phyloP scores from a whole-genome alignment of 35 echinoderm and acorn worm species.

The Holothuria glaberrima region DNA sequence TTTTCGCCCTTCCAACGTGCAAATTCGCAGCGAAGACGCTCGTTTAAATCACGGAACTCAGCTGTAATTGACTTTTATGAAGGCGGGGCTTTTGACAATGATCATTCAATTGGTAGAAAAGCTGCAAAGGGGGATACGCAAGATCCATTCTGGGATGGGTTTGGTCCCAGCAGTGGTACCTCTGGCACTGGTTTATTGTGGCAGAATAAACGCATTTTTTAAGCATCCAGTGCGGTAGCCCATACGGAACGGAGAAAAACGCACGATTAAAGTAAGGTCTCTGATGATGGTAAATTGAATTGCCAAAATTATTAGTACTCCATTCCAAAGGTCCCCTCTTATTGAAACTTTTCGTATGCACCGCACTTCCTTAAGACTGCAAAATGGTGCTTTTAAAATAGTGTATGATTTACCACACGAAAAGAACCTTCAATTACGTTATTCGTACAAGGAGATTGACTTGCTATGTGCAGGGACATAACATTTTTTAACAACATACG shows the following conservation, averaged over 20 bases:
- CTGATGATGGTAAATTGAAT: background rate
- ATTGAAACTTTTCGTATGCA: too few relatives aligned
- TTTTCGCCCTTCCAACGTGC: constrained; percentile 18
- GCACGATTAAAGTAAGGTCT: background rate
- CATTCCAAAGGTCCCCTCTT: too few relatives aligned
- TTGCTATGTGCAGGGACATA: too few relatives aligned
- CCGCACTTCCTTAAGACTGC: too few relatives aligned
- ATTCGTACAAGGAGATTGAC: too few relatives aligned
- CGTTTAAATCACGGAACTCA: constrained; percentile 26
- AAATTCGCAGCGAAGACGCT: constrained; percentile 4
- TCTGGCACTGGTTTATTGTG: constrained; percentile 6
- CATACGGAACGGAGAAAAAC: background rate
- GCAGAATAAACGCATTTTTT: constrained; percentile 50
- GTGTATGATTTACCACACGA: too few relatives aligned
- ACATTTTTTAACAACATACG: too few relatives aligned
- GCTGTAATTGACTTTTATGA: constrained; percentile 53
- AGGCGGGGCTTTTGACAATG: constrained; percentile 16
- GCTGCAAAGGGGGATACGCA: background rate
- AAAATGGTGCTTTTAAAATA: too few relatives aligned
- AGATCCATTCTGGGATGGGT: constrained; percentile 48
- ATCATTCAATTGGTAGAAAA: background rate
- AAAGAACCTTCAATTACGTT: too few relatives aligned
- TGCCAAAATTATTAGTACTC: too few relatives aligned
- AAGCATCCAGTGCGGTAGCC: background rate
- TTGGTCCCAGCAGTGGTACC: constrained; percentile 15